Conservation (phyloP, 1,140 invertebrate species). For the Atta cephalotes region DNA sequence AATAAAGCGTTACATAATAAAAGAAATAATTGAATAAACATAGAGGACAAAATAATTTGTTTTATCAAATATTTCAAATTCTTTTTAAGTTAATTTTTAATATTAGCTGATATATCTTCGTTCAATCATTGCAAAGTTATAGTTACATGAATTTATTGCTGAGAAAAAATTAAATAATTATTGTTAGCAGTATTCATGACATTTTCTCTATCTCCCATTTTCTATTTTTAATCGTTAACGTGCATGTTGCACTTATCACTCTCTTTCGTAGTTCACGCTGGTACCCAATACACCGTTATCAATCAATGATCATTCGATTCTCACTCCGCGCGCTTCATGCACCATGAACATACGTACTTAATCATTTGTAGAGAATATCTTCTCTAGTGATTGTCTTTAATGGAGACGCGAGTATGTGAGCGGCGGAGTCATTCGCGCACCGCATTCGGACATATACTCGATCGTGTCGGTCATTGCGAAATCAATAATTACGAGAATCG, state of each 20-base stretch:
- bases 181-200: not conserved
- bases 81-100: not conserved
- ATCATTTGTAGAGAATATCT: constrained; percentile 25
- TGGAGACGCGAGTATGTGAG: constrained; percentile 38
- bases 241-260: not conserved
- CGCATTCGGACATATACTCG: constrained; percentile 54
- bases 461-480: constrained; percentile 52
- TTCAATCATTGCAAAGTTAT: not conserved
- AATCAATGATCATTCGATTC: constrained; percentile 2
- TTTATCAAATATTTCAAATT: not conserved
- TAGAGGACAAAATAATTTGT: not conserved
- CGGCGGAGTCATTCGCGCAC: constrained; percentile 35
- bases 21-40: not conserved
- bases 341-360: constrained; percentile 3
- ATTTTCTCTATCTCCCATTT: not conserved
- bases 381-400: constrained; percentile 44
- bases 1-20: not conserved
- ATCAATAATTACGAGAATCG: constrained; percentile 62
- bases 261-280: not conserved
- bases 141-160: not conserved
- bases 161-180: not conserved
- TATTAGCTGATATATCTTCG: not conserved
- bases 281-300: constrained; percentile 3
- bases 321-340: not conserved
- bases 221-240: not conserved